phyloP scores from a whole-genome alignment of 2,797 vertebrate species.

The Moxostoma hubbsi region DNA sequence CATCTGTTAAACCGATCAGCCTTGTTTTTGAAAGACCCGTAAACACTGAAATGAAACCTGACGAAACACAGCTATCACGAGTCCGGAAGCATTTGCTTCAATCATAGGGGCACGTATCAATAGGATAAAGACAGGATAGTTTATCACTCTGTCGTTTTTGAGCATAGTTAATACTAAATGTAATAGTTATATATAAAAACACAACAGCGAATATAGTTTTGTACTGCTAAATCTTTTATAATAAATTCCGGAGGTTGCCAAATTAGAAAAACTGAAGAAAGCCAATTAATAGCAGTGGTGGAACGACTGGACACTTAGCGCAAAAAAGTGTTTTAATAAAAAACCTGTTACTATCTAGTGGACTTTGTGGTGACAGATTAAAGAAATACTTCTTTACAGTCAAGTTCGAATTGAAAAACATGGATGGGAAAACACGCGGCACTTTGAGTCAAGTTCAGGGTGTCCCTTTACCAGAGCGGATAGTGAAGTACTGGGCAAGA shows the following conservation, averaged over 20 bases:
- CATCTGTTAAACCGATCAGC: too few species aligned
- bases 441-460: conserved; percentile 24
- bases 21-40: too few species aligned
- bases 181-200: too few species aligned
- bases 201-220: background rate
- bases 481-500: conserved; percentile 43
- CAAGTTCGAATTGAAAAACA: background rate
- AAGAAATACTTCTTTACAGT: background rate
- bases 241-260: background rate
- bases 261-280: too few species aligned
- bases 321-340: background rate
- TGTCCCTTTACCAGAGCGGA: conserved; percentile 31
- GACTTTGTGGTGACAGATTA: background rate
- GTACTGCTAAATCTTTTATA: background rate
- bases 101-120: too few species aligned
- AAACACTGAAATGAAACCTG: too few species aligned
- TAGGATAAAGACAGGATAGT: too few species aligned
- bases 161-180: too few species aligned
- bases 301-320: background rate
- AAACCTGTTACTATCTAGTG: background rate
- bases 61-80: background rate
- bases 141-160: too few species aligned
- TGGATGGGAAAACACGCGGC: conserved; percentile 18
- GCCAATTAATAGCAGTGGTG: background rate
- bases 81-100: background rate